Evolutionary conservation across 1,140 invertebrate genomes (phyloP).

Genomic region (Diorhabda sublineata): DNA sequence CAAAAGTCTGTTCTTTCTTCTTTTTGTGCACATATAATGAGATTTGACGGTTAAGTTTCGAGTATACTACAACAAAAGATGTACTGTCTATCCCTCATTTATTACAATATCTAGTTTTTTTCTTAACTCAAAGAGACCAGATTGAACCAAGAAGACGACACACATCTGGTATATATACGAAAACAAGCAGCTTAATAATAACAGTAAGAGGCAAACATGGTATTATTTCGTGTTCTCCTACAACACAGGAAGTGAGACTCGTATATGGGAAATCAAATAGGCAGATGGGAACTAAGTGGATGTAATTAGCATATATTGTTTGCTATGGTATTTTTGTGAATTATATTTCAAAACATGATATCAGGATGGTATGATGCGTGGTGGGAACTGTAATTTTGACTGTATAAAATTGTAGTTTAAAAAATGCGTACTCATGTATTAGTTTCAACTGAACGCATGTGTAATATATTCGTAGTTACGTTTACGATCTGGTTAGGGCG

Average conservation of each 20-base stretch:
- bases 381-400: background rate
- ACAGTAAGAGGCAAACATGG: background rate
- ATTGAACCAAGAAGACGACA: background rate
- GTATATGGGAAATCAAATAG: conserved; percentile 11
- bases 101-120: background rate
- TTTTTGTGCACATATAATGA: no score
- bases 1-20: no score
- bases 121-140: background rate
- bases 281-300: conserved; percentile 12
- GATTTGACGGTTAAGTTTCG: no score
- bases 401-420: background rate
- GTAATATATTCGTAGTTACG: no score
- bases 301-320: conserved; percentile 3
- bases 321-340: background rate
- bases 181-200: background rate
- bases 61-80: background rate
- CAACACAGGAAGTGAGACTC: conserved; percentile 12
- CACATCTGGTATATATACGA: background rate
- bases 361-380: conserved; percentile 1
- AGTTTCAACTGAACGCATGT: background rate
- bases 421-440: background rate
- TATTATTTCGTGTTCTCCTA: conserved; percentile 11
- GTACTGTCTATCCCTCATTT: background rate
- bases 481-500: no score
- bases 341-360: conserved; percentile 1